Conservation (phyloP, 2,888 invertebrate species). For the Subacronicta megacephala region DNA sequence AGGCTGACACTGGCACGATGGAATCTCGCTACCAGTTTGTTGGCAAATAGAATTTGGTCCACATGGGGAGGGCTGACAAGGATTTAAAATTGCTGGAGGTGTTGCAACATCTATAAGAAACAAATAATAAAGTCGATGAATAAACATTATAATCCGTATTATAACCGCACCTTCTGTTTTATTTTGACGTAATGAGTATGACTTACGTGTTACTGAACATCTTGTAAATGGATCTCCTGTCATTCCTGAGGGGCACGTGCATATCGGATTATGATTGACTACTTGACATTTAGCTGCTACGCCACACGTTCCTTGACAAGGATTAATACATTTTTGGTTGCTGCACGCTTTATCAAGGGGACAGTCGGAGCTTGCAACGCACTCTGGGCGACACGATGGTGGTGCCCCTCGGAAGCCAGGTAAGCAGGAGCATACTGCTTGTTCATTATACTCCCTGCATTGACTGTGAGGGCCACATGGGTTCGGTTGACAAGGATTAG, state of each 20-base stretch:
- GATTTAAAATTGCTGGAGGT: conserved; percentile 81
- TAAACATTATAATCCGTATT: not conserved
- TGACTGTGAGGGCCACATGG: conserved; percentile 91
- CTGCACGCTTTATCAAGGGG: conserved; percentile 92
- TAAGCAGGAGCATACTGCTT: conserved; percentile 92
- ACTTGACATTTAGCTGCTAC: conserved; percentile 93
- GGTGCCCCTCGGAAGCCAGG: conserved; percentile 91
- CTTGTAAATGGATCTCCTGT: conserved; percentile 92
- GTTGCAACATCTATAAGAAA: conserved; percentile 69
- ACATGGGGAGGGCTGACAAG: conserved; percentile 94
- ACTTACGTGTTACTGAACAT: conserved; percentile 88
- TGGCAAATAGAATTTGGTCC: conserved; percentile 93
- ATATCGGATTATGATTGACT: conserved; percentile 93
- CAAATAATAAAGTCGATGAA: conserved; percentile 2
- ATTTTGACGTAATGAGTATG: not conserved
- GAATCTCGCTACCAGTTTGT: conserved; percentile 86
- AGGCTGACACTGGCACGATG: conserved; percentile 92
- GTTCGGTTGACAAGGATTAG: conserved; percentile 90
- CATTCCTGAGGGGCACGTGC: conserved; percentile 91
- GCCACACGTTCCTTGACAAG: conserved; percentile 95
- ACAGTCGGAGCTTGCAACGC: conserved; percentile 93
- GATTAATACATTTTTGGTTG: conserved; percentile 92
- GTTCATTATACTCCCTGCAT: conserved; percentile 90
- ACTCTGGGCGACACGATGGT: conserved; percentile 93
- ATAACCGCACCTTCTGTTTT: not conserved